These are phyloP conservation scores for Acropternis orthonyx DNA, from an alignment of 2,797 vertebrate species.

Conservation along the genomic window DNA sequence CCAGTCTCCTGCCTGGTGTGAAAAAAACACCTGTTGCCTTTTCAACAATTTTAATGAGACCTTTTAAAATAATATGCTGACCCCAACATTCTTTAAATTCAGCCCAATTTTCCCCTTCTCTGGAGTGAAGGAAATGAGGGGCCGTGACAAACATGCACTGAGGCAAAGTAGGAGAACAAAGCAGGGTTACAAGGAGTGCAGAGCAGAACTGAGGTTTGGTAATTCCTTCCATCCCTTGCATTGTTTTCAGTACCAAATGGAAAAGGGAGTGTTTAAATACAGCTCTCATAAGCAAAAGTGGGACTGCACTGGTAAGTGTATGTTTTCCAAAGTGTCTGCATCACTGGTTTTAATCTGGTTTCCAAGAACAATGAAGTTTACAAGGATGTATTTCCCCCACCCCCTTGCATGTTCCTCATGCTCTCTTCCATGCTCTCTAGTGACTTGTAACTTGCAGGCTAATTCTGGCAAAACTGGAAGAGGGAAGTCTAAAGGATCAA, in stretches of 20 bases:
- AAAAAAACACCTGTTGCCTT: background rate
- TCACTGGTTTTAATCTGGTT: background rate
- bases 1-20: background rate
- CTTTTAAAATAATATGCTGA: background rate
- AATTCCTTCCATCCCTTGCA: background rate
- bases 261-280: background rate
- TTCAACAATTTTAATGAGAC: background rate
- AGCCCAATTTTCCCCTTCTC: background rate
- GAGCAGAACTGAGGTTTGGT: background rate
- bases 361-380: background rate
- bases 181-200: background rate
- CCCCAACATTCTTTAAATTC: background rate
- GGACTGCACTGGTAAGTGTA: no score
- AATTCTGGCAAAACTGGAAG: background rate
- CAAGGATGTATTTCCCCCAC: background rate
- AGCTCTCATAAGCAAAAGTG: background rate
- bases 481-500: background rate
- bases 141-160: background rate
- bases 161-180: background rate
- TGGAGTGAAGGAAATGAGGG: background rate
- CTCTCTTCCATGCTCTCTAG: background rate
- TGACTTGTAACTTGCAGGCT: background rate
- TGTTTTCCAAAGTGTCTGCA: background rate
- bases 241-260: background rate
- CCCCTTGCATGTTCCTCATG: background rate